Evolutionary conservation across 92 coral and sea anemone genomes (phyloP).

Genomic region (Actinernus sp.): DNA sequence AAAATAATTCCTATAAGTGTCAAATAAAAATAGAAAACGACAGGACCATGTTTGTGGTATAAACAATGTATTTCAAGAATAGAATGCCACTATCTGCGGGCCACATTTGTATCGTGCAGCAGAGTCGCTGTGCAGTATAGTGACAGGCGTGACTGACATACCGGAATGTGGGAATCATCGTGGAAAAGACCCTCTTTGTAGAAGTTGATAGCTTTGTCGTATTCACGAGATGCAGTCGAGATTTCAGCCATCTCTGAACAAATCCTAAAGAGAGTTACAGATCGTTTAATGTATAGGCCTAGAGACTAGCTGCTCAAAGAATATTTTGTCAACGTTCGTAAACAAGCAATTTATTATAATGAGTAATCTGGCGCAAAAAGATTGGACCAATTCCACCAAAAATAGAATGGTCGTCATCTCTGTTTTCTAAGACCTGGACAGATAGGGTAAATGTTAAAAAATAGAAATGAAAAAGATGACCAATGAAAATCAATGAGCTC

Average conservation of each 20-base stretch:
- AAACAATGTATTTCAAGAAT: no score
- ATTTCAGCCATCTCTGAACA: constrained; percentile 98
- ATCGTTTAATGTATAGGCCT: no score
- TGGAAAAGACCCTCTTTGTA: constrained; percentile 94
- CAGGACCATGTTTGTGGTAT: no score
- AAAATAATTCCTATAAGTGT: no score
- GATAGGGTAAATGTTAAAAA: not conserved
- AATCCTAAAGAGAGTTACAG: constrained; percentile 83
- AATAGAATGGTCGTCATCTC: no score
- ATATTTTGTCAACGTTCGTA: no score
- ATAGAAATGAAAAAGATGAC: not conserved
- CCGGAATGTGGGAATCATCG: constrained; percentile 82
- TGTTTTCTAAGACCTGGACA: not conserved
- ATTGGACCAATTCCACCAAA: no score
- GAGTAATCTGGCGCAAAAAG: no score
- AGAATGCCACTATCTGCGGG: not conserved
- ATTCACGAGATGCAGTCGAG: constrained; percentile 83
- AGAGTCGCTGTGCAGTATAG: no score
- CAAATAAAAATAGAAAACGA: no score
- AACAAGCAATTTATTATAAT: no score
- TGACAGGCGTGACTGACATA: constrained; percentile 18
- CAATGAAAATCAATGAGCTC: not conserved
- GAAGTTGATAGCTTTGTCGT: constrained; percentile 90
- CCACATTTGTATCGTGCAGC: not conserved
- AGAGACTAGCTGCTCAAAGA: no score